phyloP scores from a whole-genome alignment of 2,797 vertebrate species.

The Dicrostonyx torquatus region DNA sequence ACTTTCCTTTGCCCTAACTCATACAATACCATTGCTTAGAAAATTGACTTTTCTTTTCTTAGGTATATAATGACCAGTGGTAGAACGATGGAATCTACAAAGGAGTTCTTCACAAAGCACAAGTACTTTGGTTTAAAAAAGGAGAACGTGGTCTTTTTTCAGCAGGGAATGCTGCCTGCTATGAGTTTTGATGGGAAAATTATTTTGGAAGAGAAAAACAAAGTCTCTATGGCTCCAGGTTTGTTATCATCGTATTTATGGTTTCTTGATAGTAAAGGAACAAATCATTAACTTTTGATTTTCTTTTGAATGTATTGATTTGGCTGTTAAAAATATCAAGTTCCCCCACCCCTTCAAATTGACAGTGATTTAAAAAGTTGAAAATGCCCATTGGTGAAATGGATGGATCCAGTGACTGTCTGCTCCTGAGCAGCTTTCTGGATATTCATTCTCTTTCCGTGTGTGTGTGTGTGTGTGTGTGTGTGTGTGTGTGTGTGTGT shows the following conservation, averaged over 20 bases:
- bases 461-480: too few species aligned
- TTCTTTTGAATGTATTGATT: background rate
- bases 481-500: too few species aligned
- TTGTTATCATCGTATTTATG: background rate
- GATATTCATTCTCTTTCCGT: background rate
- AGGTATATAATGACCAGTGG: constrained; percentile 99
- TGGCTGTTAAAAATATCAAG: background rate
- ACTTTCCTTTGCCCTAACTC: background rate
- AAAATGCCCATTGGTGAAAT: background rate
- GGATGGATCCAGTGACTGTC: background rate
- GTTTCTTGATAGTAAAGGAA: background rate
- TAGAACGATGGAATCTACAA: constrained; percentile 94
- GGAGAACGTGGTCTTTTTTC: constrained; percentile 94
- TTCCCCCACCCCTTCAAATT: background rate
- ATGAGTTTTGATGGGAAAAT: constrained; percentile 95
- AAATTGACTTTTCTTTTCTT: background rate
- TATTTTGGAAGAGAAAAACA: constrained; percentile 94
- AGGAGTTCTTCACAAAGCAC: constrained; percentile 92
- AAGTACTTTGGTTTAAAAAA: constrained; percentile 93
- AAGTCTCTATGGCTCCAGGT: constrained; percentile 98
- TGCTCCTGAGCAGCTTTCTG: background rate
- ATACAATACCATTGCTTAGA: background rate
- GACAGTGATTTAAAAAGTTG: background rate
- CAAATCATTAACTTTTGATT: background rate
- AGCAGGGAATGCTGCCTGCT: constrained; percentile 98